These are phyloP conservation scores for Glaucomys volans DNA, from an alignment of 2,113 vertebrate species.

Conservation along the genomic window DNA sequence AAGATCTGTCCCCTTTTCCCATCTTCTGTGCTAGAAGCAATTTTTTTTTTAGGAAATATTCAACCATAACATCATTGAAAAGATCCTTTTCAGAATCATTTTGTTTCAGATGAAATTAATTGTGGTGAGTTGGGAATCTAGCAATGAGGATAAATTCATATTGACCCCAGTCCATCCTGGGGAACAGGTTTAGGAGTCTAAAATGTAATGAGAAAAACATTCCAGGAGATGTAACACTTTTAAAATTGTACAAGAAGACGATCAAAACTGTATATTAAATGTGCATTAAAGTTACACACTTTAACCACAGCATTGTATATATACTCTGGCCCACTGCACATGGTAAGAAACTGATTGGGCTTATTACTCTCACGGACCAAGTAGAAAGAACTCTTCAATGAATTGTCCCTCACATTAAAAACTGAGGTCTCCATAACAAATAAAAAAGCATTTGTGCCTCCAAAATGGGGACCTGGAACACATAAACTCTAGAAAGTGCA, in stretches of 20 bases:
- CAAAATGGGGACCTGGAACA: neutral
- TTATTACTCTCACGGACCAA: constrained; percentile 11
- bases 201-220: neutral
- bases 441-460: neutral
- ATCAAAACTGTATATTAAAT: neutral
- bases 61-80: constrained; percentile 11
- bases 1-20: neutral
- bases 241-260: neutral
- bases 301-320: neutral
- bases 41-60: neutral
- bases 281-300: neutral
- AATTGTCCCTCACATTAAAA: neutral
- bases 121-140: neutral
- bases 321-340: neutral
- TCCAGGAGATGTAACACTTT: neutral
- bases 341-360: neutral
- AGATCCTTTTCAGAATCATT: neutral
- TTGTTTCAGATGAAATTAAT: constrained; percentile 2
- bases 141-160: neutral
- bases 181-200: neutral
- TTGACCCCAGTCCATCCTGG: neutral
- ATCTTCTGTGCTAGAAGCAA: neutral
- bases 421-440: neutral
- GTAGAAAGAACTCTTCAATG: neutral
- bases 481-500: constrained; percentile 10